These are phyloP conservation scores for Limnodromus scolopaceus DNA, from an alignment of 2,797 vertebrate genomes.

Conservation along the genomic window DNA sequence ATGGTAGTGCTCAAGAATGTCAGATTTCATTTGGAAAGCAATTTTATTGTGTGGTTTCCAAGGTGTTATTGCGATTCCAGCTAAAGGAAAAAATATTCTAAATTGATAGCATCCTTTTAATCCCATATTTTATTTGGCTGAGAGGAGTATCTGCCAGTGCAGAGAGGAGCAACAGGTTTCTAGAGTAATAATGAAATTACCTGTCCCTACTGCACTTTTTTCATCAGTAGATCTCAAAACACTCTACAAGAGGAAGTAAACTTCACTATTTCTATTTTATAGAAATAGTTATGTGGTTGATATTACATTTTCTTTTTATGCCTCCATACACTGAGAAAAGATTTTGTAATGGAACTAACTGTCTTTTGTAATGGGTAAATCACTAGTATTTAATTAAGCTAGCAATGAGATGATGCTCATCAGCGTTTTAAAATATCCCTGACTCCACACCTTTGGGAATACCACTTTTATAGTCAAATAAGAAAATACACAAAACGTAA, in stretches of 20 bases:
- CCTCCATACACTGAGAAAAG: neutral
- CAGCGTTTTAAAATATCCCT: conserved; percentile 15
- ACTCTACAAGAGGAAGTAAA: neutral
- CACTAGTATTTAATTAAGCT: conserved; percentile 20
- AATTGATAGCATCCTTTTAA: neutral
- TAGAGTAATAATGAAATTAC: neutral
- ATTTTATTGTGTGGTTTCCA: neutral
- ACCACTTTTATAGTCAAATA: conserved; percentile 18
- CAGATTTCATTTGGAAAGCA: neutral
- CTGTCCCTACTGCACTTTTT: neutral
- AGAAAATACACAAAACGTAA: conserved; percentile 15
- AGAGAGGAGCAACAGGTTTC: neutral
- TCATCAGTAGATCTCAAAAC: neutral
- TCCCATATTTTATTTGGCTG: neutral
- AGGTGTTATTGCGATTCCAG: neutral
- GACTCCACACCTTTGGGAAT: conserved; percentile 1
- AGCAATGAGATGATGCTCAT: neutral
- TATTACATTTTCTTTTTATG: neutral
- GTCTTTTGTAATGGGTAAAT: neutral
- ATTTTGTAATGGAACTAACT: neutral
- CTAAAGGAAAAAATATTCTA: neutral
- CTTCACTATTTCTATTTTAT: neutral
- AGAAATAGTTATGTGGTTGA: neutral
- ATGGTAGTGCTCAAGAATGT: neutral
- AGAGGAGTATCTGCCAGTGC: neutral